Evolutionary conservation across 1,140 invertebrate species (phyloP).

Genomic region (Euura lappo): DNA sequence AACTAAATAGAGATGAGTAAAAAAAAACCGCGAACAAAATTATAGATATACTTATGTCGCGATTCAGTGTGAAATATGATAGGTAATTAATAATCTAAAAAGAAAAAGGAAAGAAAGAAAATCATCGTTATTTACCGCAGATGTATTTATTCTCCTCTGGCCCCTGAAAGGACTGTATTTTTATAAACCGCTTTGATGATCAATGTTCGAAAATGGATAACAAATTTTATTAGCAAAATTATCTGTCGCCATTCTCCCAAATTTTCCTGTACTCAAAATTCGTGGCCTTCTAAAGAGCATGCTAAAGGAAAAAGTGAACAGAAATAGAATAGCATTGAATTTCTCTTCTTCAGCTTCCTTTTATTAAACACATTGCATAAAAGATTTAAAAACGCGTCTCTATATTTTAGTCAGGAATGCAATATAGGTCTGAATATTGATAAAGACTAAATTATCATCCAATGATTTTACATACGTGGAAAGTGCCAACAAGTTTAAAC

Average conservation of each 20-base stretch:
- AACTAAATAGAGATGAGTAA: neutral
- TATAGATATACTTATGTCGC: constrained; percentile 10
- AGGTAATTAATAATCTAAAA: constrained; percentile 4
- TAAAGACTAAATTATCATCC: constrained; percentile 31
- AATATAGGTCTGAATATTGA: constrained; percentile 15
- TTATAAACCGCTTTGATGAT: constrained; percentile 14
- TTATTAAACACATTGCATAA: too few relatives aligned
- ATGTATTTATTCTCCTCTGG: constrained; percentile 5
- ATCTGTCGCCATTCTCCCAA: neutral
- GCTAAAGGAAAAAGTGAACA: constrained; percentile 23
- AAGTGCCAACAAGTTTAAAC: constrained; percentile 37
- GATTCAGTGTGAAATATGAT: constrained; percentile 6
- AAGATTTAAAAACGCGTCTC: constrained; percentile 10
- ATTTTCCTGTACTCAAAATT: constrained; percentile 31
- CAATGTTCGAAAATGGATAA: constrained; percentile 22
- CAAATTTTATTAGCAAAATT: constrained; percentile 16
- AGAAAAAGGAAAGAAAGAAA: constrained; percentile 18
- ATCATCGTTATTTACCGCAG: constrained; percentile 23
- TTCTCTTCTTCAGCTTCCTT: too few relatives aligned
- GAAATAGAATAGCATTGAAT: constrained; percentile 19
- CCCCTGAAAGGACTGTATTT: constrained; percentile 17
- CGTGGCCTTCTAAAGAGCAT: constrained; percentile 37
- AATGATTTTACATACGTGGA: constrained; percentile 26
- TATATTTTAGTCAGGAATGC: constrained; percentile 18
- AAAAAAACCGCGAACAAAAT: too few relatives aligned